Evolutionary conservation across 2,113 vertebrate species (phyloP), one percentile per base, ranked within the genome.

Genomic region (Beaufortia kweichowensis): DNA sequence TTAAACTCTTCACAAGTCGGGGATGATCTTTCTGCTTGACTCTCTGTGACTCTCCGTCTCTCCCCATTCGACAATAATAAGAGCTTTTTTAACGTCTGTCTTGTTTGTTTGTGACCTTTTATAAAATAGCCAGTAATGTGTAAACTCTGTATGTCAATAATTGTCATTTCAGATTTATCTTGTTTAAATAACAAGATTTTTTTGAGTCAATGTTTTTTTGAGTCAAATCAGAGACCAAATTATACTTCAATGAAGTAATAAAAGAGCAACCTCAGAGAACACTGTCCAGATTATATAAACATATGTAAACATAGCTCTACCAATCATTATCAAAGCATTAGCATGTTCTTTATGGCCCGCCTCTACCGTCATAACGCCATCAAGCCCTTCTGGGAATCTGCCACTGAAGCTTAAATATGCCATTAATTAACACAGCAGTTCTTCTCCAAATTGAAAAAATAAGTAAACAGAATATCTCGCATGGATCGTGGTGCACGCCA

Each of bases 351-450:
- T 56, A 7, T 56, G 53, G 4, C 53, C 2, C 53, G n/a, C 10
- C 12, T 50, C 46, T 56, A 4, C 15, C 35, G n/a, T 33, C 21
- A 57, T 17, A 57, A 57, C 0, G 23, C 21, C 9, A 5, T 43
- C 15, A 29, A 46, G 24, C 19, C 64, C 76, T n/a, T 39, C 0
- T 31, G 64, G 76, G 71, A 79, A 35, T 82, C 15, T 79, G 12
- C 23, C 55, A 43, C 19, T 41, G 53, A 59, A 60, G 72, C 53
- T 74, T 71, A 56, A 82, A 75, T 60, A 59, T 11, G 17, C 55
- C 28, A 12, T 76, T 82, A 82, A 79, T 82, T 75, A 75, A 82
- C 48, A 78, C 23, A 55, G 35, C 70, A 41, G 29, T 82, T 75
- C 29, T 43, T n/a, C 10, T 56, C 46, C 57, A 61, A 71, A 46